phyloP scores from a whole-genome alignment of 2,888 invertebrate genomes.

The Lepidocyrtoides sp. region DNA sequence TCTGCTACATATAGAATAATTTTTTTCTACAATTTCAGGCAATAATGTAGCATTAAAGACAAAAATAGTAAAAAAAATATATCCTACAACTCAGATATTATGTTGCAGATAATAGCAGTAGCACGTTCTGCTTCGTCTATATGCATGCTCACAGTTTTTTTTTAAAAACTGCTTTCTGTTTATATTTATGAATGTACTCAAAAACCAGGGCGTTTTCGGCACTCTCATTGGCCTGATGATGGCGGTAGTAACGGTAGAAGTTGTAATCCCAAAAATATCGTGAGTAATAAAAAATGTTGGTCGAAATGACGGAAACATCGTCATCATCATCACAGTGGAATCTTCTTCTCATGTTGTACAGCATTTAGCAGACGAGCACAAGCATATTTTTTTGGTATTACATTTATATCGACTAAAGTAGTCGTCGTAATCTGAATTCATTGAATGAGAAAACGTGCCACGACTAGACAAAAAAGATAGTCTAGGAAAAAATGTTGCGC shows the following conservation, averaged over 20 bases:
- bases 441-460: conserved; percentile 65
- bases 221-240: not conserved
- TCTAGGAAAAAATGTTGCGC: no score
- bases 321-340: conserved; percentile 52
- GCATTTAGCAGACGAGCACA: conserved; percentile 10
- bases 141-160: no score
- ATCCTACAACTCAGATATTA: not conserved
- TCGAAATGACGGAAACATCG: conserved; percentile 67
- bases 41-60: conserved; percentile 26
- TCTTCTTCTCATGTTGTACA: conserved; percentile 24
- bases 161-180: conserved; percentile 13
- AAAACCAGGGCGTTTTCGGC: conserved; percentile 19
- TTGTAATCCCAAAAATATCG: conserved; percentile 71
- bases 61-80: not conserved
- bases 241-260: not conserved
- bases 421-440: conserved; percentile 69
- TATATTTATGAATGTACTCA: conserved; percentile 25
- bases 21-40: not conserved
- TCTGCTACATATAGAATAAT: not conserved
- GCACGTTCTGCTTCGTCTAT: not conserved
- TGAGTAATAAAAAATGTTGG: conserved; percentile 78
- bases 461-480: conserved; percentile 22
- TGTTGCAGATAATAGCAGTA: not conserved
- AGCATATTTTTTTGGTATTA: not conserved
- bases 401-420: conserved; percentile 57